phyloP scores from a whole-genome alignment of 1,140 invertebrate species.

The Wiebesia pumilae region DNA sequence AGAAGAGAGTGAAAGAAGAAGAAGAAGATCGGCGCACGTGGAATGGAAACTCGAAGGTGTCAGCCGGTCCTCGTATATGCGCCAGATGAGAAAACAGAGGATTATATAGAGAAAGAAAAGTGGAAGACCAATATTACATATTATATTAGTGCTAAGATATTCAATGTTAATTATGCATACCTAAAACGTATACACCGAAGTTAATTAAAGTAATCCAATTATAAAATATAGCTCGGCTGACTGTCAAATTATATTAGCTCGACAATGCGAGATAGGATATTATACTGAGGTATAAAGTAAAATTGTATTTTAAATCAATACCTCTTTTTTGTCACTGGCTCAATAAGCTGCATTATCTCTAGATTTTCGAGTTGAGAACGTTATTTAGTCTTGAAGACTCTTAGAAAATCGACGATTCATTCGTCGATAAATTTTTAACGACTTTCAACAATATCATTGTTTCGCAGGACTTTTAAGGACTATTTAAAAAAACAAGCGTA shows the following conservation, averaged over 20 bases:
- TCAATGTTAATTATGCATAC: constrained; percentile 13
- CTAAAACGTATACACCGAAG: not conserved
- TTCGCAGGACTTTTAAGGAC: too few relatives aligned
- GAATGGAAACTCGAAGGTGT: constrained; percentile 35
- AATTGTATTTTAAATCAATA: not conserved
- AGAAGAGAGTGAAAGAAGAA: not conserved
- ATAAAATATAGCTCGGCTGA: constrained; percentile 2
- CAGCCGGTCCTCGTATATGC: constrained; percentile 22
- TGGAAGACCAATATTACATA: constrained; percentile 32
- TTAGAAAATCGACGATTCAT: too few relatives aligned
- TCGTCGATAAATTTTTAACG: too few relatives aligned
- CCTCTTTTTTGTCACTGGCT: not conserved
- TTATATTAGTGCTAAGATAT: constrained; percentile 28
- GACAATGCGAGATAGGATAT: not conserved
- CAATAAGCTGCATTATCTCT: too few relatives aligned
- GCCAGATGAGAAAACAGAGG: constrained; percentile 35
- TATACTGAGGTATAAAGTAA: not conserved
- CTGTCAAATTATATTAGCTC: constrained; percentile 8
- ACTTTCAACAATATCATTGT: too few relatives aligned
- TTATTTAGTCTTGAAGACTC: too few relatives aligned
- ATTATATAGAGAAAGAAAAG: too few relatives aligned
- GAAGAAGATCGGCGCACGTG: constrained; percentile 28
- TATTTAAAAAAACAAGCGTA: too few relatives aligned
- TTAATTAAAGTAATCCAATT: constrained; percentile 23
- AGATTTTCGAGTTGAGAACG: too few relatives aligned